Conservation (phyloP, 2,888 invertebrate genomes). For the Vesta saturnalis region DNA sequence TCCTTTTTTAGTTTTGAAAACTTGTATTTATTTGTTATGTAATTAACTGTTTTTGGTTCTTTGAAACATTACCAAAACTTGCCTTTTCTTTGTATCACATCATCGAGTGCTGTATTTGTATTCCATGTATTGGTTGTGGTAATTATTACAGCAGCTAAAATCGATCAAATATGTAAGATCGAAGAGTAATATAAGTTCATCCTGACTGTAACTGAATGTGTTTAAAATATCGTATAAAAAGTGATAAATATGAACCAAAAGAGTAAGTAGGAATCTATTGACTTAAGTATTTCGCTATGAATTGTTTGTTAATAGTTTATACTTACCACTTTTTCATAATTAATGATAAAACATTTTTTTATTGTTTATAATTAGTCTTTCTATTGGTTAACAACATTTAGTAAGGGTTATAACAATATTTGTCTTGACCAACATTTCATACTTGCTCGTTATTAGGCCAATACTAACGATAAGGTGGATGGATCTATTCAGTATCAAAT, state of each 20-base stretch:
- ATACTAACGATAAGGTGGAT: neutral
- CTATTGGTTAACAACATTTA: neutral
- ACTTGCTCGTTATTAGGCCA: neutral
- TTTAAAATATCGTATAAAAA: neutral
- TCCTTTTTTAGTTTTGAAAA: constrained; percentile 3
- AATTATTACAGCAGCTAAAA: neutral
- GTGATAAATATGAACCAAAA: constrained; percentile 1
- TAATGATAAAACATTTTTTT: neutral
- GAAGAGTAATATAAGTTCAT: too few species aligned
- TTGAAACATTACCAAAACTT: constrained; percentile 16
- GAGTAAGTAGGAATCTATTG: neutral
- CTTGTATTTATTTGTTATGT: constrained; percentile 5
- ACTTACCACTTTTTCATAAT: neutral
- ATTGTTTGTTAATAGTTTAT: neutral
- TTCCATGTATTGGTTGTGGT: neutral
- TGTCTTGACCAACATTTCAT: too few species aligned
- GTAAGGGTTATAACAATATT: too few species aligned
- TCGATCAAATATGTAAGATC: too few species aligned
- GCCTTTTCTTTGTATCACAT: neutral
- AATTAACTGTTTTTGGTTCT: neutral
- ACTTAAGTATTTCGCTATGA: too few species aligned
- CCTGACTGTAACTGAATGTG: too few species aligned
- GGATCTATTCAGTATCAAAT: neutral
- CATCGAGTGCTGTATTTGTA: neutral
- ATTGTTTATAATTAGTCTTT: neutral